Conservation (phyloP, 2,113 vertebrate species). For the Oreochromis tanganicae region DNA sequence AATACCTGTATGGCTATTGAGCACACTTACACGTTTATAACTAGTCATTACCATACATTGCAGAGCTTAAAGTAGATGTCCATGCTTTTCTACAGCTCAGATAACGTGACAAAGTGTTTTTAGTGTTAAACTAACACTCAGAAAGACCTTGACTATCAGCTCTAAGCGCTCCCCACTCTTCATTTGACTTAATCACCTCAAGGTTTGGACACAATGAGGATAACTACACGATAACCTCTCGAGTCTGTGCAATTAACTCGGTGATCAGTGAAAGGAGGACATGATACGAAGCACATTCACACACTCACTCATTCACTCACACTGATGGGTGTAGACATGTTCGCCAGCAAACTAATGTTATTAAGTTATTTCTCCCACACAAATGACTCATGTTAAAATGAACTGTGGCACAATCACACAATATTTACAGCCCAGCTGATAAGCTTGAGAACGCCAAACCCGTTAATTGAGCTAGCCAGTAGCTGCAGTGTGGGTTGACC, state of each 20-base stretch:
- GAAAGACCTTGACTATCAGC: background rate
- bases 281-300: background rate
- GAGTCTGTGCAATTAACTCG: background rate
- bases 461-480: background rate
- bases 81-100: background rate
- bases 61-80: background rate
- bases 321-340: slow-evolving; percentile 9
- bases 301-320: background rate
- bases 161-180: background rate
- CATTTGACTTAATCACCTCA: background rate
- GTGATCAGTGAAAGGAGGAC: background rate
- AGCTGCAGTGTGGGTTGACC: slow-evolving; percentile 13
- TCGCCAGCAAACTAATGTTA: background rate
- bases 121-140: background rate
- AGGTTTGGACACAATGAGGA: background rate
- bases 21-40: background rate
- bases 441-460: background rate
- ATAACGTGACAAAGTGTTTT: background rate
- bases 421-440: background rate
- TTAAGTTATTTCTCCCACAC: background rate
- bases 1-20: background rate
- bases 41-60: background rate
- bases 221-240: background rate
- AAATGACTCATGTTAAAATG: background rate
- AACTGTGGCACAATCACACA: background rate